Evolutionary conservation across 1,140 invertebrate genomes (phyloP).

Genomic region (Eufriesea mexicana): DNA sequence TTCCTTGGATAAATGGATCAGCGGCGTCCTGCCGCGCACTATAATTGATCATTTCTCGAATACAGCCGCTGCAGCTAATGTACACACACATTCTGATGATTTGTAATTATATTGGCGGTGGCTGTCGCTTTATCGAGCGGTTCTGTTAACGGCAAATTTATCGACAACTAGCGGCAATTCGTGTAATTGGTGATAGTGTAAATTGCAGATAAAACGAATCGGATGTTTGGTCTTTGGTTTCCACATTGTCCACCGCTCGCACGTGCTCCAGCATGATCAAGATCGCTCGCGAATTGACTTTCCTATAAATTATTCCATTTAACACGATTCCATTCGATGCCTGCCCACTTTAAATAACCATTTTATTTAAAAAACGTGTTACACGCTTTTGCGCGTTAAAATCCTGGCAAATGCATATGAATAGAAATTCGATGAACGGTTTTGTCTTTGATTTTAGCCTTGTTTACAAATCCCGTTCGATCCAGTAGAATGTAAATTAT

Average conservation of each 20-base stretch:
- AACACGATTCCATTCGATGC: too few relatives aligned
- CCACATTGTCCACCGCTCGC: background rate
- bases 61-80: slow-evolving; percentile 8
- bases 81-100: slow-evolving; percentile 9
- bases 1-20: slow-evolving; percentile 10
- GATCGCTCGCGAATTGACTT: too few relatives aligned
- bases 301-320: too few relatives aligned
- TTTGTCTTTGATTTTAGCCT: too few relatives aligned
- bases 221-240: background rate
- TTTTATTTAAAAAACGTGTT: too few relatives aligned
- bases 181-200: slow-evolving; percentile 8
- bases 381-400: too few relatives aligned
- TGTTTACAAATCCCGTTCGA: too few relatives aligned
- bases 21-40: slow-evolving; percentile 4
- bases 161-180: slow-evolving; percentile 11
- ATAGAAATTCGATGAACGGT: too few relatives aligned
- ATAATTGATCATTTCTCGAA: slow-evolving; percentile 43
- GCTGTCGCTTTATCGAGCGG: slow-evolving; percentile 13
- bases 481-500: too few relatives aligned
- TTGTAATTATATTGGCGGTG: slow-evolving; percentile 42
- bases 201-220: slow-evolving; percentile 11
- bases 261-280: too few relatives aligned
- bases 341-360: too few relatives aligned
- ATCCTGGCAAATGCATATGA: too few relatives aligned
- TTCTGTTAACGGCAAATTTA: slow-evolving; percentile 28